Evolutionary conservation across 2,888 invertebrate genomes (phyloP), one percentile per base, ranked within the genome.

Genomic region (Adela reaumurella): DNA sequence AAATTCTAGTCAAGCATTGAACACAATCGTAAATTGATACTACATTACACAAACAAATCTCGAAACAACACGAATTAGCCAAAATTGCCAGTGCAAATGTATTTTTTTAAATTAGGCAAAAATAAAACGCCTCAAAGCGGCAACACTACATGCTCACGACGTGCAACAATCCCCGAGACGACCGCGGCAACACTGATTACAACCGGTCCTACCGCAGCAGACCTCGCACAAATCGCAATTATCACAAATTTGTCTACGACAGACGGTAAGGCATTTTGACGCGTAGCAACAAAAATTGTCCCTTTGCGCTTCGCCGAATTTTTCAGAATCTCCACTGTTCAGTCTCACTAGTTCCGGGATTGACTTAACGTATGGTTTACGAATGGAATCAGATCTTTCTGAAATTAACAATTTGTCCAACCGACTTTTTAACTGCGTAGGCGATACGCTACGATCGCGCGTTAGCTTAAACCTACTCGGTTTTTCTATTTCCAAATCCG

Each of bases 361-460:
- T 1, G 57, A n/a, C 17, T 63, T 41, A 19, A 11, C 20, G 4
- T 17, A 17, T n/a, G 19, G 17, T 11, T 17, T 4, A 28, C 45
- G 45, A n/a, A 35, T 49, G n/a, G n/a, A n/a, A n/a, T 45, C 45
- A 2, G 18, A 35, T 18, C 62, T 63, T n/a, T 62, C 62, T 6
- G 62, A 63, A 29, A 54, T 65, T 3, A 77, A 46, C 1, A 77
- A 54, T 53, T 79, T 81, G 55, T 79, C 84, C 52, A 88, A 61
- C 54, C 85, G 72, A 57, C 70, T 81, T 61, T 85, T 87, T 11
- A 88, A 66, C 56, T 85, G 84, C 2, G 81, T 73, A 0, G 88
- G 86, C 0, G 86, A 84, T 0, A 88, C 85, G 45, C 81, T 74
- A 1, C 72, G 65, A 53, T 74, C 74, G 19, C 65, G 60, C 50